Conservation (phyloP, 35 echinoderm and acorn worm genomes). For the Apostichopus californicus region DNA sequence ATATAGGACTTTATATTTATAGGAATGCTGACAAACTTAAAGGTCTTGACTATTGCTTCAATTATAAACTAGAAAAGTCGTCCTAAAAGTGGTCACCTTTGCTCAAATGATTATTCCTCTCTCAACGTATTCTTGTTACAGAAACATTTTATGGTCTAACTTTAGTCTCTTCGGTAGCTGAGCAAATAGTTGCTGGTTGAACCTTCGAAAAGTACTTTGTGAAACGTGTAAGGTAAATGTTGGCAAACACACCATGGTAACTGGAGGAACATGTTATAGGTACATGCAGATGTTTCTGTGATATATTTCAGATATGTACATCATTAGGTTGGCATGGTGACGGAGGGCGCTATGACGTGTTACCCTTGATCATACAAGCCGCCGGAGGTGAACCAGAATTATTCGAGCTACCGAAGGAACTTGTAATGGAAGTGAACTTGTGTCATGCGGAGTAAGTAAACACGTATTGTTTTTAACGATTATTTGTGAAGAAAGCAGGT, state of each 20-base stretch:
- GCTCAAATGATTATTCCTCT: no score
- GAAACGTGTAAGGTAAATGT: background rate
- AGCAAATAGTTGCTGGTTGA: background rate
- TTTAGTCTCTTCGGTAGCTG: background rate
- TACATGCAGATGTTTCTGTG: background rate
- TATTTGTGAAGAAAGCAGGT: no score
- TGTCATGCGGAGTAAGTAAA: constrained; percentile 81
- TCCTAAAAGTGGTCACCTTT: no score
- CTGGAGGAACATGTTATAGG: no score
- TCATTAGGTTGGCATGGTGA: constrained; percentile 75
- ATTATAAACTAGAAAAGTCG: no score
- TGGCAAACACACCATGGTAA: no score
- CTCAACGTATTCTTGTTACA: no score
- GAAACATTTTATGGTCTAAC: no score
- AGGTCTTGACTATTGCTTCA: no score
- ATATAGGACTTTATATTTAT: no score
- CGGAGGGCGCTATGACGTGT: constrained; percentile 69
- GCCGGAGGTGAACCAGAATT: constrained; percentile 79
- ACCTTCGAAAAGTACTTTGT: background rate
- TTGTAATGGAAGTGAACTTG: constrained; percentile 68
- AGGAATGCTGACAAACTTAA: no score
- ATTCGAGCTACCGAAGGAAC: constrained; percentile 71
- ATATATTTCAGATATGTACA: constrained; percentile 69
- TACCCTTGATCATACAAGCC: constrained; percentile 83
- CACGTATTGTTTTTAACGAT: no score